A percentile compares a stretch with the other conserved stretches of the same genome.
phyloP scores from a whole-genome alignment of 2,888 invertebrate genomes.

The Hydraecia micacea region DNA sequence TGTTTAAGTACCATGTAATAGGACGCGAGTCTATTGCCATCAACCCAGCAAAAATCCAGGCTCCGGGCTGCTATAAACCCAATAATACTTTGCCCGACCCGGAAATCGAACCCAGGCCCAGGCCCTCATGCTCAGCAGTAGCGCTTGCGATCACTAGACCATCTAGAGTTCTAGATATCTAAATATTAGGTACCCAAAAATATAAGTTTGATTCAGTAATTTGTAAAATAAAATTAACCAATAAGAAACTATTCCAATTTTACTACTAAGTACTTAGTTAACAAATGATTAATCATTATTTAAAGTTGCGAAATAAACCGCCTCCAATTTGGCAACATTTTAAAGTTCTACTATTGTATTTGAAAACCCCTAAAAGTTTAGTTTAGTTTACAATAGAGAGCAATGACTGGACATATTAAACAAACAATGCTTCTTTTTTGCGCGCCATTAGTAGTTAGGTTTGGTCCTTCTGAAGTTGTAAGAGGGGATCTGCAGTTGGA shows the following conservation, averaged over 20 bases:
- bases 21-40: no score
- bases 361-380: constrained; percentile 67
- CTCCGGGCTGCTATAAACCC: neutral
- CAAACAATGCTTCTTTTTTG: constrained; percentile 69
- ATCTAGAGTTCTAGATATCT: no score
- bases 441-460: constrained; percentile 40
- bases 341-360: constrained; percentile 66
- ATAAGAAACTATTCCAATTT: constrained; percentile 38
- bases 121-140: neutral
- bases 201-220: neutral
- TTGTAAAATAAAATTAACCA: constrained; percentile 11
- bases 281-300: constrained; percentile 47
- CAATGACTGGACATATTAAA: constrained; percentile 73
- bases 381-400: constrained; percentile 68
- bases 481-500: constrained; percentile 45
- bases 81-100: neutral
- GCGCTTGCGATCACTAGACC: no score
- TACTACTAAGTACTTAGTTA: constrained; percentile 10
- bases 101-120: neutral
- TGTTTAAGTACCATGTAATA: neutral
- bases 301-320: constrained; percentile 44
- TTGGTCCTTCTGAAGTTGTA: constrained; percentile 34
- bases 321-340: constrained; percentile 55
- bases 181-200: neutral
- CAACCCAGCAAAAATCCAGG: neutral